Percentiles rank a stretch among this genome's conserved stretches.
Conservation (phyloP, 2,888 invertebrate genomes). For the Drosophila lutescens region DNA sequence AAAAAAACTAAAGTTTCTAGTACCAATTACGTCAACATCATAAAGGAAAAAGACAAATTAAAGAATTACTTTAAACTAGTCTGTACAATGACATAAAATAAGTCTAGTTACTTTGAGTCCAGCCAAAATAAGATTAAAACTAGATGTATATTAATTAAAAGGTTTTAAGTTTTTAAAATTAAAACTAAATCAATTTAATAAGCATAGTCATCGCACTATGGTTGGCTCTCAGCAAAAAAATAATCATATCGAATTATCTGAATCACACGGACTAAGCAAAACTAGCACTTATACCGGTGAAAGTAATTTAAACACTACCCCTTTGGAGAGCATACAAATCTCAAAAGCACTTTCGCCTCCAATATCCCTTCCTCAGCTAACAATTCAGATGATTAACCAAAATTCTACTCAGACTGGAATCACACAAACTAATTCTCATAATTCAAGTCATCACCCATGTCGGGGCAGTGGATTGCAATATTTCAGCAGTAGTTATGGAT, state of each 20-base stretch:
- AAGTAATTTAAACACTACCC: constrained; percentile 18
- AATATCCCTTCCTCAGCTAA: constrained; percentile 30
- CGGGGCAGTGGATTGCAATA: constrained; percentile 29
- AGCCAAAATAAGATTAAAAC: background rate
- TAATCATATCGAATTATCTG: constrained; percentile 40
- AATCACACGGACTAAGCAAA: constrained; percentile 33
- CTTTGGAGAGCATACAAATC: constrained; percentile 10
- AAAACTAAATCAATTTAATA: background rate
- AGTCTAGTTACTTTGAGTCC: background rate
- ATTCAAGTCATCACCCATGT: constrained; percentile 28
- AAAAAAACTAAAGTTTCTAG: background rate
- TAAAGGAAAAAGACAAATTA: background rate
- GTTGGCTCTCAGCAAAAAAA: constrained; percentile 63
- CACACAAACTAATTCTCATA: constrained; percentile 32
- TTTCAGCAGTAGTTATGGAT: constrained; percentile 48
- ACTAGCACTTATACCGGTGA: constrained; percentile 39
- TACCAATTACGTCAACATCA: background rate
- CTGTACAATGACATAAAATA: background rate
- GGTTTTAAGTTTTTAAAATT: background rate
- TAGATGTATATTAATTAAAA: no score
- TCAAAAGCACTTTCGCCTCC: constrained; percentile 29
- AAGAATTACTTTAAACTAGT: background rate
- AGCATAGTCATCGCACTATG: constrained; percentile 54
- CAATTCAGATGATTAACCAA: constrained; percentile 22
- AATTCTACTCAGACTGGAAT: constrained; percentile 5